Evolutionary conservation across 2,797 vertebrate species (phyloP).

Genomic region (Lagodon rhomboides): DNA sequence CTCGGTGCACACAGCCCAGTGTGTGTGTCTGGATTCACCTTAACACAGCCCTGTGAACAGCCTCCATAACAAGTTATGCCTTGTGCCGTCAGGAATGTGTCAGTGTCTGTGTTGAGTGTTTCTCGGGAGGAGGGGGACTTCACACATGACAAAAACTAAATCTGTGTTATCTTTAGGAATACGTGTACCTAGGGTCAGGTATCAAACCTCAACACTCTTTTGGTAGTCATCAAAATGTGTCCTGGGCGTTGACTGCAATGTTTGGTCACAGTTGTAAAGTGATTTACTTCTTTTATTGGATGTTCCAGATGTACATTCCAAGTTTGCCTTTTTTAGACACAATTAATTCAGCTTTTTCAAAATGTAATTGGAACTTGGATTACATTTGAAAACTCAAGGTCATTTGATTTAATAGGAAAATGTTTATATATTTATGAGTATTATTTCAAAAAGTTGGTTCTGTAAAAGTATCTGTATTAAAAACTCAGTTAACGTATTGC

Average conservation of each 20-base stretch:
- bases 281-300: not conserved
- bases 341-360: not conserved
- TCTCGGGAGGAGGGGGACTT: conserved; percentile 62
- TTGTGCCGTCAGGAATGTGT: conserved; percentile 86
- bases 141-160: conserved; percentile 51
- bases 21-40: conserved; percentile 74
- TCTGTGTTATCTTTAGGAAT: conserved; percentile 16
- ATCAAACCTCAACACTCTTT: not conserved
- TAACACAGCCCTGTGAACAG: conserved; percentile 81
- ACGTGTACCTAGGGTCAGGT: not conserved
- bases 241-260: not conserved
- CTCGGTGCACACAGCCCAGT: conserved; percentile 84
- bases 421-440: not conserved
- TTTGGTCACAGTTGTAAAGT: not conserved
- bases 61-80: conserved; percentile 86
- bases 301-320: not conserved
- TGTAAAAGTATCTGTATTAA: not conserved
- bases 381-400: too few species aligned
- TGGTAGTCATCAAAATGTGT: not conserved
- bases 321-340: not conserved
- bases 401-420: not conserved
- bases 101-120: conserved; percentile 69
- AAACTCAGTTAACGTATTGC: not conserved
- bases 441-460: not conserved
- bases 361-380: not conserved